Evolutionary conservation across 1,140 invertebrate species (phyloP).

Genomic region (Pteromalus puparum): DNA sequence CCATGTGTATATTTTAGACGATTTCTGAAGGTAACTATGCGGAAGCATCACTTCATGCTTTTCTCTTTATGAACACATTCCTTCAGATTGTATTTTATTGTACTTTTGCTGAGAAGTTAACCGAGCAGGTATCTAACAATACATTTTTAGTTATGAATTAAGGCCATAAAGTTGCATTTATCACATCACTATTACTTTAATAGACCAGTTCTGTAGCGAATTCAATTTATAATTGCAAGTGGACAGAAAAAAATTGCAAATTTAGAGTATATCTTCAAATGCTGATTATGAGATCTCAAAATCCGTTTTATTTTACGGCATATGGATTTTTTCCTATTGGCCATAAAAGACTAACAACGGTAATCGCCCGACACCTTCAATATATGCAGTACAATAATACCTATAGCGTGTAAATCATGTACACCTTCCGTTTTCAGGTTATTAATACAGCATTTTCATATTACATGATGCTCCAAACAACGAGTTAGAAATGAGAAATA

Average conservation of each 20-base stretch:
- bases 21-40: background rate
- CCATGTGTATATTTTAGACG: background rate
- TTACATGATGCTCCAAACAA: constrained; percentile 24
- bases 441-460: constrained; percentile 12
- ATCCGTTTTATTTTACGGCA: constrained; percentile 4
- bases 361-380: background rate
- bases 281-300: background rate
- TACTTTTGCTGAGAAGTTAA: constrained; percentile 4
- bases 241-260: background rate
- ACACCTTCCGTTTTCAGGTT: background rate
- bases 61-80: background rate
- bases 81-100: constrained; percentile 1
- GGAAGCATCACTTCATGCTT: background rate
- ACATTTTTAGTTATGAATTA: background rate
- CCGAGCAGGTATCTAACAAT: constrained; percentile 1
- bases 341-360: background rate
- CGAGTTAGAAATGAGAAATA: background rate
- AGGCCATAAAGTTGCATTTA: background rate
- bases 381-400: background rate
- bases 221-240: constrained; percentile 2
- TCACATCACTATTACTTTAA: background rate
- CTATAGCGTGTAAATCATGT: background rate
- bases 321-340: constrained; percentile 4
- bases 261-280: constrained; percentile 10
- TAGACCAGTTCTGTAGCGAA: background rate